These are phyloP conservation scores for Epinephelus cyanopodus DNA, from an alignment of 2,113 vertebrate species.

Conservation along the genomic window DNA sequence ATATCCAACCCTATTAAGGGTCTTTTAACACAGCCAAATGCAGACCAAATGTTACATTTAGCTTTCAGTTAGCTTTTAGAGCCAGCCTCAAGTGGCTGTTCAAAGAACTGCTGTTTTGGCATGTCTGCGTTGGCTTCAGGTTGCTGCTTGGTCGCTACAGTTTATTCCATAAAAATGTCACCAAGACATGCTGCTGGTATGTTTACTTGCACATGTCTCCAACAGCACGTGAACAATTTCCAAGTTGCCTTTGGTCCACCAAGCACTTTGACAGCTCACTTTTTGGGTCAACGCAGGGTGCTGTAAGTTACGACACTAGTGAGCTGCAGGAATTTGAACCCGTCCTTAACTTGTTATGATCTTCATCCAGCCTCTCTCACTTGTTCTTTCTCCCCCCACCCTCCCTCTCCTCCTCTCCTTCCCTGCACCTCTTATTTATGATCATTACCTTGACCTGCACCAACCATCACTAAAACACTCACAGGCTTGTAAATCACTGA, in stretches of 20 bases:
- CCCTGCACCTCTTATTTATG: conserved; percentile 75
- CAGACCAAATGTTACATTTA: too few species aligned
- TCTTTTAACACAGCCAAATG: too few species aligned
- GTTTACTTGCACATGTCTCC: not conserved
- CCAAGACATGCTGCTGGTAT: not conserved
- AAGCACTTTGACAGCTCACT: conserved; percentile 9
- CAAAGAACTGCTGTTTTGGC: too few species aligned
- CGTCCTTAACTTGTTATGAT: conserved; percentile 61
- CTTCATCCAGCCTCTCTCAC: conserved; percentile 44
- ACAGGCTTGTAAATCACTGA: conserved; percentile 70
- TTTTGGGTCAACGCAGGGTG: conserved; percentile 22
- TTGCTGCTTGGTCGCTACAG: not conserved
- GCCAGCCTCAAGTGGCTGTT: too few species aligned
- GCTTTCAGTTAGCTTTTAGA: too few species aligned
- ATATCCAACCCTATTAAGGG: too few species aligned
- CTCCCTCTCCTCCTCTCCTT: conserved; percentile 21
- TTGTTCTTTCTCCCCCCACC: not conserved
- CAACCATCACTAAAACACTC: conserved; percentile 71
- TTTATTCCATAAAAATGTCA: conserved; percentile 2
- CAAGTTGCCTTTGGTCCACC: not conserved
- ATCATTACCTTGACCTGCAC: conserved; percentile 81
- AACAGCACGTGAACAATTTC: not conserved
- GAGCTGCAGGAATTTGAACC: conserved; percentile 59
- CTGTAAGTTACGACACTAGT: conserved; percentile 42
- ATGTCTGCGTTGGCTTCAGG: too few species aligned